Percentiles rank a stretch among this genome's conserved stretches.
Evolutionary conservation across 2,113 vertebrate genomes (phyloP).

Genomic region (Myotis brandtii): DNA sequence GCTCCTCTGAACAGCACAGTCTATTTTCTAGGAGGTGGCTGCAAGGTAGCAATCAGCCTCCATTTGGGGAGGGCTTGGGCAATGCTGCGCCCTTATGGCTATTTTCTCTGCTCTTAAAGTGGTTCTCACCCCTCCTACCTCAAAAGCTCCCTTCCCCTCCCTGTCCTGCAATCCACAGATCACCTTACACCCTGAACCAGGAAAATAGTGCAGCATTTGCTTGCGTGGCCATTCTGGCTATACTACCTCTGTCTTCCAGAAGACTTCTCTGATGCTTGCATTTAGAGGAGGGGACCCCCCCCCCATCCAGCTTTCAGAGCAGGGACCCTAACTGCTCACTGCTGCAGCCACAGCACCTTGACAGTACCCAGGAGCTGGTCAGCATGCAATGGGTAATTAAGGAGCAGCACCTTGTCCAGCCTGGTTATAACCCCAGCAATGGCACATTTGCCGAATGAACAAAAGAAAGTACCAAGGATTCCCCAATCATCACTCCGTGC

Average conservation of each 20-base stretch:
- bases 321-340: fast-evolving
- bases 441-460: not conserved
- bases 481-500: fast-evolving
- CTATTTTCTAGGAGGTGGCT: not conserved
- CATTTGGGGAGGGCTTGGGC: not conserved
- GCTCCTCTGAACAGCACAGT: not conserved
- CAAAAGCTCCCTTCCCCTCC: too few species aligned
- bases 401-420: not conserved
- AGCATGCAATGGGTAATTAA: not conserved
- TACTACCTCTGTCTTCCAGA: not conserved
- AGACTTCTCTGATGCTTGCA: not conserved
- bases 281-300: not conserved
- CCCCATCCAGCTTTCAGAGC: not conserved
- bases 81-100: not conserved
- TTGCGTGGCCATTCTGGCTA: not conserved
- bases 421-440: not conserved
- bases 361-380: too few species aligned
- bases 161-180: not conserved
- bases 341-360: too few species aligned
- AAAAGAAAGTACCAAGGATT: not conserved
- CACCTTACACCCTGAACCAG: not conserved
- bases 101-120: not conserved
- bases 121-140: not conserved
- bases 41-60: not conserved
- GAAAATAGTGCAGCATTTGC: not conserved